phyloP scores from a whole-genome alignment of 2,113 vertebrate species.

The Psophia crepitans region DNA sequence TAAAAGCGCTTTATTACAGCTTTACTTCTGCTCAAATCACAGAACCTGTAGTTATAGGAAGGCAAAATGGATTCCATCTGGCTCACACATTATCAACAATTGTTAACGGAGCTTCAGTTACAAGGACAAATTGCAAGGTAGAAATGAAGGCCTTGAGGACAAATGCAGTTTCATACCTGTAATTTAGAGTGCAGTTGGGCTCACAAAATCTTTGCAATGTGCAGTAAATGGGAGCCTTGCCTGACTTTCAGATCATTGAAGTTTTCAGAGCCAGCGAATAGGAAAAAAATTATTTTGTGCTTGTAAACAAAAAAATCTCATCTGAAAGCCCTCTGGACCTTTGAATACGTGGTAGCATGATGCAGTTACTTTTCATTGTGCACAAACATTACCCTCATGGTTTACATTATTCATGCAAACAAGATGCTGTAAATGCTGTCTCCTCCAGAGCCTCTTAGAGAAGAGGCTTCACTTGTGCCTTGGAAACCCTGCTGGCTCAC shows the following conservation, averaged over 20 bases:
- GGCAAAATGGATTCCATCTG: neutral
- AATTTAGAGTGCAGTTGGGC: slow-evolving; percentile 3
- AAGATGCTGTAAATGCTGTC: slow-evolving; percentile 10
- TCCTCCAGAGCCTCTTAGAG: neutral
- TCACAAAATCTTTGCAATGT: neutral
- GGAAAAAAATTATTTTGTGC: neutral
- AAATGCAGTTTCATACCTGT: neutral
- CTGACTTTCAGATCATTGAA: slow-evolving; percentile 14
- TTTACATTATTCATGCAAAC: slow-evolving; percentile 57
- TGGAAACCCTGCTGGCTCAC: slow-evolving; percentile 1
- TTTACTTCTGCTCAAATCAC: neutral
- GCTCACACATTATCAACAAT: neutral
- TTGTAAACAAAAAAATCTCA: neutral
- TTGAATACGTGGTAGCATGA: neutral
- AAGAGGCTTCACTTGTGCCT: neutral
- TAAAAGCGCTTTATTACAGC: slow-evolving; percentile 1
- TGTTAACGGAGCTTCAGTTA: neutral
- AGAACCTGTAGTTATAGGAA: neutral
- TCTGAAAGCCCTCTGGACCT: slow-evolving; percentile 10
- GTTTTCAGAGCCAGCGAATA: neutral
- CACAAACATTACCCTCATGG: neutral
- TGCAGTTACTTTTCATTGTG: neutral
- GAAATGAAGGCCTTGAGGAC: slow-evolving; percentile 13
- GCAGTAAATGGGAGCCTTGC: neutral
- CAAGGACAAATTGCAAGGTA: neutral